These are phyloP conservation scores for Spodoptera litura DNA, from an alignment of 1,140 invertebrate genomes.

Conservation along the genomic window DNA sequence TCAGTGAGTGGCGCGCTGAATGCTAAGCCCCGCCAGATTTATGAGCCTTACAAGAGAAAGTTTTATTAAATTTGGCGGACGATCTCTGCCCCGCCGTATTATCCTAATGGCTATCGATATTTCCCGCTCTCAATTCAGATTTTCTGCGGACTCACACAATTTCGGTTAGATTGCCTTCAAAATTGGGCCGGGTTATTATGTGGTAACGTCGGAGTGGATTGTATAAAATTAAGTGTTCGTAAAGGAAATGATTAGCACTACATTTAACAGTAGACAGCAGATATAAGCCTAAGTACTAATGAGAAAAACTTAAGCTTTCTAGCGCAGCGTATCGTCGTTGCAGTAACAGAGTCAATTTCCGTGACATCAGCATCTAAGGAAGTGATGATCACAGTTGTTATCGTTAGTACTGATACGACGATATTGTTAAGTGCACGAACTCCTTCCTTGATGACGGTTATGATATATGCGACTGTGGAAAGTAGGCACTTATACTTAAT, in stretches of 20 bases:
- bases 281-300: too few relatives aligned
- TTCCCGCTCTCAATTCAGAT: conserved; percentile 2
- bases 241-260: neutral
- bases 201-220: conserved; percentile 8
- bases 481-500: too few relatives aligned
- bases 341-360: too few relatives aligned
- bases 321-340: too few relatives aligned
- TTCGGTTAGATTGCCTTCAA: conserved; percentile 22
- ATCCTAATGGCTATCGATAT: conserved; percentile 42
- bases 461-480: too few relatives aligned
- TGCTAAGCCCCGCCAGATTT: conserved; percentile 15
- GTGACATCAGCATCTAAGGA: too few relatives aligned
- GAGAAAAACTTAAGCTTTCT: too few relatives aligned
- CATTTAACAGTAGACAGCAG: too few relatives aligned
- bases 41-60: conserved; percentile 17
- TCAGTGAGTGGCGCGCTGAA: conserved; percentile 4
- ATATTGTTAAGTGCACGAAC: too few relatives aligned
- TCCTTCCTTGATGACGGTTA: too few relatives aligned
- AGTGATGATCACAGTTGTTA: too few relatives aligned
- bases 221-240: conserved; percentile 5
- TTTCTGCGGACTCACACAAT: conserved; percentile 7
- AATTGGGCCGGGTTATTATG: conserved; percentile 4
- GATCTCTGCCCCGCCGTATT: conserved; percentile 33
- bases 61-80: conserved; percentile 38
- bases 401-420: too few relatives aligned